These are phyloP conservation scores for Trachelus tabidus DNA, from an alignment of 2,888 invertebrate species.

Conservation along the genomic window DNA sequence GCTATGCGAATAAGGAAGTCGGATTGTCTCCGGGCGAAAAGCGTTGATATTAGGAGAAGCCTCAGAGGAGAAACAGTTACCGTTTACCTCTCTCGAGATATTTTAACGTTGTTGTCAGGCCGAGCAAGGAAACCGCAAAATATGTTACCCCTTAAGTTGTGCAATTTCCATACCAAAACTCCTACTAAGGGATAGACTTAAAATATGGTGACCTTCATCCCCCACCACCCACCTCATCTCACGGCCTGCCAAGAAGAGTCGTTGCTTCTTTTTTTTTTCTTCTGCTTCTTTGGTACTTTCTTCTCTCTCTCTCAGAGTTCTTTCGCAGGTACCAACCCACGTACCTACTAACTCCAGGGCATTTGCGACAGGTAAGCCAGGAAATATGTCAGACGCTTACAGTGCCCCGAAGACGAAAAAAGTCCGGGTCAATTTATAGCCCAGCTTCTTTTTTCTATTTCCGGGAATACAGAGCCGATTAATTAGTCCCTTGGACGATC, in stretches of 20 bases:
- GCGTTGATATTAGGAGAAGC: neutral
- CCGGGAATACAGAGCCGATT: slow-evolving; percentile 30
- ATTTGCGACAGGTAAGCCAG: slow-evolving; percentile 16
- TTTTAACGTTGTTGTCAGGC: neutral
- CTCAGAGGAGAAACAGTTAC: neutral
- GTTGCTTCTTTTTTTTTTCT: neutral
- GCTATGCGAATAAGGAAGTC: neutral
- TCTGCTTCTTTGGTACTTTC: neutral
- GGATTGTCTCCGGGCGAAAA: neutral
- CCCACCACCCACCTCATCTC: neutral
- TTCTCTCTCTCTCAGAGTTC: neutral
- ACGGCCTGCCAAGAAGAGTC: neutral
- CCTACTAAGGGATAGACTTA: slow-evolving; percentile 27
- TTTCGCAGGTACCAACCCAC: neutral
- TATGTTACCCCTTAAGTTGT: slow-evolving; percentile 32
- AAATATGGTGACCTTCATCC: slow-evolving; percentile 25
- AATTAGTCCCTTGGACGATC: slow-evolving; percentile 30
- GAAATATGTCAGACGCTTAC: slow-evolving; percentile 36
- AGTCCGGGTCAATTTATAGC: slow-evolving; percentile 34
- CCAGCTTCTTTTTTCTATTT: slow-evolving; percentile 17
- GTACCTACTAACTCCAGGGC: neutral
- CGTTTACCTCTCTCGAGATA: neutral
- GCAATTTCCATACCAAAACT: slow-evolving; percentile 38
- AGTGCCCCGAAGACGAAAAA: slow-evolving; percentile 22
- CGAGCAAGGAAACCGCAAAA: slow-evolving; percentile 16